Conservation (phyloP, 2,113 vertebrate species). For the Lophochroa leadbeateri region DNA sequence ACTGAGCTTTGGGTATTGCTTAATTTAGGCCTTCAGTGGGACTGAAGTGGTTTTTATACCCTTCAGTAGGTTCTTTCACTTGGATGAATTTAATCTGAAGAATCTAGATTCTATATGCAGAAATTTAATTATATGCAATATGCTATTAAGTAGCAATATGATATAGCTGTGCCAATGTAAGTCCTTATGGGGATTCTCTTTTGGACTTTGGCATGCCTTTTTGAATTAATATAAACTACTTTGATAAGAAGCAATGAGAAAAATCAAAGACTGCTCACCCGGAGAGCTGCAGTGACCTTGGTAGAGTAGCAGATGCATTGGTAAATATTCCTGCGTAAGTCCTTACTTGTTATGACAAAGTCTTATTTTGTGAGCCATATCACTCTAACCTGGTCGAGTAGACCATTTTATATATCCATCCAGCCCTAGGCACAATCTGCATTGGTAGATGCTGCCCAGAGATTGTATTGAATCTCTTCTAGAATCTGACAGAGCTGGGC, state of each 20-base stretch:
- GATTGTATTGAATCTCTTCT: background rate
- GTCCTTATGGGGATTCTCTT: background rate
- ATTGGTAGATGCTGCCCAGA: background rate
- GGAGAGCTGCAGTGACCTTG: background rate
- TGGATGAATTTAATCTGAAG: background rate
- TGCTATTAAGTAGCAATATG: background rate
- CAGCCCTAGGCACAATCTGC: background rate
- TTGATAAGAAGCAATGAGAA: background rate
- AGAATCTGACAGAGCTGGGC: background rate
- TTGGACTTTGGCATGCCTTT: background rate
- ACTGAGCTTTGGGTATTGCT: background rate
- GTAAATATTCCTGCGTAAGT: background rate
- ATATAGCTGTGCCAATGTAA: background rate
- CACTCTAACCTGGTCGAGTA: background rate
- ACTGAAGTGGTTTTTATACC: background rate
- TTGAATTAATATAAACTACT: background rate
- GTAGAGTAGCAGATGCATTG: background rate
- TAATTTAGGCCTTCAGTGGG: background rate
- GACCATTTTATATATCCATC: accelerated
- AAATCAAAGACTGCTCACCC: background rate
- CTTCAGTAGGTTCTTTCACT: background rate
- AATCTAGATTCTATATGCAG: background rate
- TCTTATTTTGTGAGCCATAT: background rate
- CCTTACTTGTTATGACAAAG: background rate
- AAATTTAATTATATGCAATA: background rate